These are phyloP conservation scores for Nebria salina DNA, from an alignment of 2,888 invertebrate species.

Conservation along the genomic window DNA sequence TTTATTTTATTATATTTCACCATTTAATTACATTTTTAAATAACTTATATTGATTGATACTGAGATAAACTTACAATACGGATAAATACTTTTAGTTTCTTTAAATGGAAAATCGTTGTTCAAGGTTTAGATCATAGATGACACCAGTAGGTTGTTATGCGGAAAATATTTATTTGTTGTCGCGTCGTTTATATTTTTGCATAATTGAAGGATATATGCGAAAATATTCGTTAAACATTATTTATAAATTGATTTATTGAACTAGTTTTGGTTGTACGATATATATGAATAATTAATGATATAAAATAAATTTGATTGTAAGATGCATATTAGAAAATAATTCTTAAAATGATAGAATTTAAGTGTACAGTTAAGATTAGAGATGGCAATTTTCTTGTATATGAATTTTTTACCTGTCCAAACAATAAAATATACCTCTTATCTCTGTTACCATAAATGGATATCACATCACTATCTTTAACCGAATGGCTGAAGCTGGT, in stretches of 20 bases:
- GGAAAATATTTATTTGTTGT: no score
- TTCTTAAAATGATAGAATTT: not conserved
- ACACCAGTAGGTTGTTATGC: conserved; percentile 1
- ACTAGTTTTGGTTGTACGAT: no score
- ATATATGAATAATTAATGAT: no score
- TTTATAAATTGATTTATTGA: no score
- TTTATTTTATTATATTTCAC: not conserved
- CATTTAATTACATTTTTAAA: not conserved
- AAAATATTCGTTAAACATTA: no score
- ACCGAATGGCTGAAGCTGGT: conserved; percentile 21
- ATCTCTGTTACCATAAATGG: conserved; percentile 45
- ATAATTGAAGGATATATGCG: no score
- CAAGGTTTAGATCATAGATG: conserved; percentile 16
- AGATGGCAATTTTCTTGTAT: not conserved
- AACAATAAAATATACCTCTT: conserved; percentile 40
- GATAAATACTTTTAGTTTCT: not conserved
- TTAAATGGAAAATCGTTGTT: not conserved
- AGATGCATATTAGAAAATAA: no score
- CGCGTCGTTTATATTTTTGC: no score
- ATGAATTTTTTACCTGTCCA: conserved; percentile 11
- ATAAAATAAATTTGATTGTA: no score
- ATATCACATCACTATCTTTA: conserved; percentile 43
- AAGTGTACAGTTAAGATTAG: not conserved
- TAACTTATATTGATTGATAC: not conserved
- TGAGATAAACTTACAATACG: not conserved